Conservation (phyloP, 2,888 invertebrate species). For the Drosophila birchii region DNA sequence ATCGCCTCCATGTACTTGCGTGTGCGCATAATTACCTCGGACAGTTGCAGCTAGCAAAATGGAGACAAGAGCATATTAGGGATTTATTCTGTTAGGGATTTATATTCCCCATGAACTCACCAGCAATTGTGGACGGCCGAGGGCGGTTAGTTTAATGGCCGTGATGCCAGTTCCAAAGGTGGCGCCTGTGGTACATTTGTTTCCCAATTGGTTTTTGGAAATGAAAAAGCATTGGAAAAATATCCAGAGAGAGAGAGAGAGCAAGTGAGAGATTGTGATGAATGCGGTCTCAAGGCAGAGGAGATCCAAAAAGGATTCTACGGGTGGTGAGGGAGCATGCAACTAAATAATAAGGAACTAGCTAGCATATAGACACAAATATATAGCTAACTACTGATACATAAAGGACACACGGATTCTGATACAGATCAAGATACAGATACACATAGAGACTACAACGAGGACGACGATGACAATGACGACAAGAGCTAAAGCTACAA, state of each 20-base stretch:
- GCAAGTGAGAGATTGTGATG: slow-evolving; percentile 27
- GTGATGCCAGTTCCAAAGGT: slow-evolving; percentile 98
- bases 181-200: slow-evolving; percentile 88
- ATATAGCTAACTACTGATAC: slow-evolving; percentile 16
- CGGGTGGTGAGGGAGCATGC: slow-evolving; percentile 36
- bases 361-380: not conserved
- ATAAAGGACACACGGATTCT: not conserved
- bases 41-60: slow-evolving; percentile 93
- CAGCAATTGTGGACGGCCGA: slow-evolving; percentile 96
- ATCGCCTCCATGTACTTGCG: slow-evolving; percentile 97
- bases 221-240: slow-evolving; percentile 64
- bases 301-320: slow-evolving; percentile 8
- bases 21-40: slow-evolving; percentile 98
- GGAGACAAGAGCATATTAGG: not conserved
- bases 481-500: slow-evolving; percentile 5
- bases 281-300: slow-evolving; percentile 15
- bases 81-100: not conserved
- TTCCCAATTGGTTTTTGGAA: slow-evolving; percentile 32
- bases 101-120: slow-evolving; percentile 87
- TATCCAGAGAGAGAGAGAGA: slow-evolving; percentile 7
- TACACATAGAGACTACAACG: slow-evolving; percentile 2
- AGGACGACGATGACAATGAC: slow-evolving; percentile 1
- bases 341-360: slow-evolving; percentile 11
- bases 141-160: slow-evolving; percentile 98
- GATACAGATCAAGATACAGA: not conserved